These are phyloP conservation scores for Mobula hypostoma DNA, from an alignment of 2,113 vertebrate species.

Conservation along the genomic window DNA sequence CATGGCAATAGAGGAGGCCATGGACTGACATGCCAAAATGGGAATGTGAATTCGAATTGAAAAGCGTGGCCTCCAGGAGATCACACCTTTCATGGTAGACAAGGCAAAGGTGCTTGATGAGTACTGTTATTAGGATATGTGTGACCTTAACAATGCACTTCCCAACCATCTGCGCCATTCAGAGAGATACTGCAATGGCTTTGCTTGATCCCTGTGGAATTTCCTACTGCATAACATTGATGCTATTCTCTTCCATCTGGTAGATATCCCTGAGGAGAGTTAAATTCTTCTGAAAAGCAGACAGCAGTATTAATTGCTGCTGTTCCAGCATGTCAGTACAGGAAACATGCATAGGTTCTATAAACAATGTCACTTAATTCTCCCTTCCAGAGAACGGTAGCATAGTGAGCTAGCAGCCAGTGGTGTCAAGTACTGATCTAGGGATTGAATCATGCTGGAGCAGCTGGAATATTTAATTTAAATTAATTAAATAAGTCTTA, in stretches of 20 bases:
- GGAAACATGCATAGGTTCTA: neutral
- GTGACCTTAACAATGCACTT: neutral
- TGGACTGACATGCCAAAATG: too few relatives aligned
- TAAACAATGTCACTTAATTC: neutral
- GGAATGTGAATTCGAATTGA: too few relatives aligned
- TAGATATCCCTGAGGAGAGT: slow-evolving; percentile 3
- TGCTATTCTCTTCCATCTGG: neutral
- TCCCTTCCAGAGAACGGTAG: neutral
- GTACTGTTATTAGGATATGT: neutral
- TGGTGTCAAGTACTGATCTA: too few relatives aligned
- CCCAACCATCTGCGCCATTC: neutral
- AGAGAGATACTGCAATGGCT: neutral
- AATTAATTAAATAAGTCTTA: too few relatives aligned
- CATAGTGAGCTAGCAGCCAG: too few relatives aligned
- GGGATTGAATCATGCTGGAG: too few relatives aligned
- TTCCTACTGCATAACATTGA: neutral
- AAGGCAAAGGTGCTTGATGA: too few relatives aligned
- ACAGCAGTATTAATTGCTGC: neutral
- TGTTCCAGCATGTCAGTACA: neutral
- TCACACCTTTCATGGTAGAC: too few relatives aligned
- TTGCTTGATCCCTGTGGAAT: slow-evolving; percentile 8
- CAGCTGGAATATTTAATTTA: too few relatives aligned
- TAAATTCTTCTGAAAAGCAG: neutral
- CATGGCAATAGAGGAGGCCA: too few relatives aligned
- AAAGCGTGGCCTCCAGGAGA: too few relatives aligned